Conservation (phyloP, 2,113 vertebrate species). For the Corythoichthys intestinalis region DNA sequence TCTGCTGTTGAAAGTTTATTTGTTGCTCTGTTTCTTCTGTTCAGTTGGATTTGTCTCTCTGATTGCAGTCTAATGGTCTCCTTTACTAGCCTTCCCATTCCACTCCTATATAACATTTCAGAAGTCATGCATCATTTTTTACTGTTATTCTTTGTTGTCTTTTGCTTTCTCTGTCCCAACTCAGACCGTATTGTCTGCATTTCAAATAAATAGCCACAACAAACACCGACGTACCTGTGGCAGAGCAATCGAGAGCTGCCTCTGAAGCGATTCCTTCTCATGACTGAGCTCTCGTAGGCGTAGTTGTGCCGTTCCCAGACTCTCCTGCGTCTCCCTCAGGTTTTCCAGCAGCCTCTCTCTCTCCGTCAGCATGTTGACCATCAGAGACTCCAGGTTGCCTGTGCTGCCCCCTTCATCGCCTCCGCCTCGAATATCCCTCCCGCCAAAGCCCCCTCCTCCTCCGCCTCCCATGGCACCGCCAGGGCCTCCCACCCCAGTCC, state of each 20-base stretch:
- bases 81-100: too few relatives aligned
- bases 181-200: too few relatives aligned
- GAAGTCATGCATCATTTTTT: too few relatives aligned
- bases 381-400: conserved; percentile 88
- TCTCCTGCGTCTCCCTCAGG: conserved; percentile 90
- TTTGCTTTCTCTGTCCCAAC: too few relatives aligned
- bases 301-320: conserved; percentile 85
- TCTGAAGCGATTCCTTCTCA: conserved; percentile 88
- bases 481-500: conserved; percentile 48
- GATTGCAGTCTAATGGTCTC: too few relatives aligned
- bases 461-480: conserved; percentile 66
- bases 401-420: conserved; percentile 88
- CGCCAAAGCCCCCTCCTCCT: conserved; percentile 55
- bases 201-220: not conserved
- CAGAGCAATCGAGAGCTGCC: conserved; percentile 88
- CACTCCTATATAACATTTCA: too few relatives aligned
- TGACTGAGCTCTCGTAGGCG: conserved; percentile 87
- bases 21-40: too few relatives aligned
- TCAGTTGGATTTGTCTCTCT: too few relatives aligned
- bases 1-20: too few relatives aligned
- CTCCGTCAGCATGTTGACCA: conserved; percentile 97
- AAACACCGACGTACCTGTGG: conserved; percentile 78
- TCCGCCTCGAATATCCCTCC: conserved; percentile 55
- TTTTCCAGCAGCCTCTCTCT: conserved; percentile 90
- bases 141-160: too few relatives aligned